phyloP scores from a whole-genome alignment of 1,140 invertebrate species.

The Paracyclopina nana region DNA sequence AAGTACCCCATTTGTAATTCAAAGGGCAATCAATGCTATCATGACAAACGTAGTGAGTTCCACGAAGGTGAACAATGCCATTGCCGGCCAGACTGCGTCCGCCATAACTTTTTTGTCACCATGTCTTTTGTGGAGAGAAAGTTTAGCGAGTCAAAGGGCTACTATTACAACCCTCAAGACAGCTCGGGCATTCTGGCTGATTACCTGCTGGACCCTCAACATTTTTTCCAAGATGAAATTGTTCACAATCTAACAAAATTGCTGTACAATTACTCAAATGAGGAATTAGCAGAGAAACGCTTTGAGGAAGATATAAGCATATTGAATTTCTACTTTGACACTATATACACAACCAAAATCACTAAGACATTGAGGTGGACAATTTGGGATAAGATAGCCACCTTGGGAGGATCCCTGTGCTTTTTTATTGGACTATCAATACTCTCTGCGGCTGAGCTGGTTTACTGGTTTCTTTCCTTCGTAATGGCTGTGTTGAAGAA shows the following conservation, averaged over 20 bases:
- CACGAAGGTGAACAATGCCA: background rate
- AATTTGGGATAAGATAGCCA: constrained; percentile 4
- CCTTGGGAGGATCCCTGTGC: constrained; percentile 6
- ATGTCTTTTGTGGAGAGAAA: background rate
- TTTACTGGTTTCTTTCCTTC: constrained; percentile 6
- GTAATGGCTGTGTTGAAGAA: too few relatives aligned
- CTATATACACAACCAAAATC: constrained; percentile 4
- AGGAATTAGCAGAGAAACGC: too few relatives aligned
- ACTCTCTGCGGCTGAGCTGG: background rate
- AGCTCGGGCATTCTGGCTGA: background rate
- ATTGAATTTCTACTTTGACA: constrained; percentile 13
- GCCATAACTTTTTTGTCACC: background rate
- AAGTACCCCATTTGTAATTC: constrained; percentile 3
- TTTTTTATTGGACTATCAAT: constrained; percentile 7
- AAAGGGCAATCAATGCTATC: background rate
- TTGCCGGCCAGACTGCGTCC: background rate
- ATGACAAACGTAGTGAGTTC: background rate
- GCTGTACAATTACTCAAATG: too few relatives aligned
- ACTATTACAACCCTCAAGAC: too few relatives aligned
- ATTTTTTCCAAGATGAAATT: background rate
- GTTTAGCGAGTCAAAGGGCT: too few relatives aligned
- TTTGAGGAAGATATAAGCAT: constrained; percentile 5
- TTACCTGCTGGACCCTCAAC: background rate
- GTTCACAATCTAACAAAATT: background rate
- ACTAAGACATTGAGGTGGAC: background rate